Conservation (phyloP, 1,140 invertebrate species). For the Caenorhabditis inopinata region DNA sequence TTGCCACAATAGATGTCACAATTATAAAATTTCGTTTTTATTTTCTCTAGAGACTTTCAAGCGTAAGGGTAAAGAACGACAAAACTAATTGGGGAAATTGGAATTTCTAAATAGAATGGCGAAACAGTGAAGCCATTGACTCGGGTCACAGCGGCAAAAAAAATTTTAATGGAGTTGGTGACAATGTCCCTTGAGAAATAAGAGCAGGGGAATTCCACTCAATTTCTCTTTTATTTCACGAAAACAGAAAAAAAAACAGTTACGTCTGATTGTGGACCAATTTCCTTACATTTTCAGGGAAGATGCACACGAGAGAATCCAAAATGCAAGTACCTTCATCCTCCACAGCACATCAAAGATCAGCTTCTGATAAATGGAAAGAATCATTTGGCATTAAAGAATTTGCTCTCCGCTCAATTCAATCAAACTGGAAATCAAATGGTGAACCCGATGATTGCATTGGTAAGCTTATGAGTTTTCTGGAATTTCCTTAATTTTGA, state of each 20-base stretch:
- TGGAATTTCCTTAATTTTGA: too few species aligned
- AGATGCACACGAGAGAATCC: constrained; percentile 99
- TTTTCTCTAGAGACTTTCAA: background rate
- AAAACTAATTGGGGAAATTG: constrained; percentile 17
- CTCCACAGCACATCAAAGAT: constrained; percentile 98
- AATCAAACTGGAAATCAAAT: constrained; percentile 12
- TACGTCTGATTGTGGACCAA: background rate
- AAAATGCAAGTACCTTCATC: constrained; percentile 99
- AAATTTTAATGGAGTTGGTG: constrained; percentile 30
- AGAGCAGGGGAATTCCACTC: background rate
- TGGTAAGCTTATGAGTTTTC: background rate
- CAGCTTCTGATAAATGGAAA: constrained; percentile 98
- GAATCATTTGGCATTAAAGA: constrained; percentile 93
- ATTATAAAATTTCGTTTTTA: too few species aligned
- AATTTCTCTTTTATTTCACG: background rate
- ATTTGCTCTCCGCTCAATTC: constrained; percentile 56
- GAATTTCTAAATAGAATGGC: constrained; percentile 5
- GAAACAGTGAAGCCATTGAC: background rate
- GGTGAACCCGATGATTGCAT: constrained; percentile 23
- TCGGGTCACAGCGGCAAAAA: background rate
- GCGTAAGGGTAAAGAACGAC: too few species aligned
- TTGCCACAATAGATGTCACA: too few species aligned
- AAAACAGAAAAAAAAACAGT: background rate
- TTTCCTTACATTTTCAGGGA: constrained; percentile 73
- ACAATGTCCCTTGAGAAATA: background rate